A percentile compares a stretch with the other conserved stretches of the same genome.
Conservation (phyloP, 2,113 vertebrate genomes). For the Cryptomyrus ogoouensis region DNA sequence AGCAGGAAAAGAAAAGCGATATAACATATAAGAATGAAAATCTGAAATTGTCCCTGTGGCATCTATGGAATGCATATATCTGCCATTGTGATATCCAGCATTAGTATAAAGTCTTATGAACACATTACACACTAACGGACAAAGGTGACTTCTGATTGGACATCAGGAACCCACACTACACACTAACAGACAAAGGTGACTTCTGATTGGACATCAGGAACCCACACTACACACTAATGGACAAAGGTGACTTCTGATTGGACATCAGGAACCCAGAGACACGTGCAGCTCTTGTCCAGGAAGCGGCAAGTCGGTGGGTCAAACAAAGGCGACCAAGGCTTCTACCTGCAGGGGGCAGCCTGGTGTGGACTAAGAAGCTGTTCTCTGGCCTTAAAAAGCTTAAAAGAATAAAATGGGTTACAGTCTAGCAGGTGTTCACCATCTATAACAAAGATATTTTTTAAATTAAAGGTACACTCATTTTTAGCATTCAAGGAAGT, state of each 20-base stretch:
- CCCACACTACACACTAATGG: neutral
- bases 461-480: neutral
- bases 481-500: neutral
- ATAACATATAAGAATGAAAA: neutral
- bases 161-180: neutral
- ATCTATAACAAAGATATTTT: neutral
- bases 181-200: too few relatives aligned
- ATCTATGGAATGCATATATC: conserved; percentile 2
- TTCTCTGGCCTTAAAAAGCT: neutral
- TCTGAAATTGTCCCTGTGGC: conserved; percentile 13
- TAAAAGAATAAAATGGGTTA: neutral
- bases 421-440: neutral
- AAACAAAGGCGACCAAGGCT: neutral
- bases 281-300: neutral
- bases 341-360: neutral
- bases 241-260: too few relatives aligned
- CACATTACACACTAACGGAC: neutral
- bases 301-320: neutral
- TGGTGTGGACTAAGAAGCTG: neutral
- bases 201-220: neutral
- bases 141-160: too few relatives aligned
- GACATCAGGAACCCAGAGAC: neutral
- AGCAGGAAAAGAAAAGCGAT: neutral
- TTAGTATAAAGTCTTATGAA: conserved; percentile 11
- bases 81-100: neutral